Base-by-base conservation (phyloP, 2,113 vertebrate species). In the Scartelaos histophorus region DNA sequence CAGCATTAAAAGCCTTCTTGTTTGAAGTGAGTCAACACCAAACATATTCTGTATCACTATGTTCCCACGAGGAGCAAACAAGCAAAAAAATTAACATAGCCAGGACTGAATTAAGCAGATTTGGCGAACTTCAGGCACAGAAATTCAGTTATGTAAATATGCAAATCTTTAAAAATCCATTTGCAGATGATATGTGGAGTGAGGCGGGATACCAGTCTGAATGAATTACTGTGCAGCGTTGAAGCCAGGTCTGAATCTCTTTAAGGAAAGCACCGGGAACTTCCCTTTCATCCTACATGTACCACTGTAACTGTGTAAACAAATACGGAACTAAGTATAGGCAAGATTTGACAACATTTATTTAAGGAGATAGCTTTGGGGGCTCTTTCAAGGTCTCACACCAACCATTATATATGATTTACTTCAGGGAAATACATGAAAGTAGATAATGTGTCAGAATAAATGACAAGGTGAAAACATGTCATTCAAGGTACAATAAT, bases 61-160 rank as follows among this genome's bases (percentile, higher is more conserved):
- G 69, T 75, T 83, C 81, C 83, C 78, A 74, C 69, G 82, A 78
- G 85, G 2, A 6, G 71, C 74, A 80, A 83, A 82, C 76, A 74
- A 83, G 76, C 76, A 70, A 51, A 54, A n/a, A 79, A 76, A 86
- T 87, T 85, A 82, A 84, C 87, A 88, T 89, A 86, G 67, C 81
- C 49, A 0, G 68, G 82, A 81, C 81, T 79, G 80, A 87, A 87
- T 85, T 85, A 47, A 83, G 84, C 76, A 84, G 85, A 86, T 87
- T 81, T 81, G 77, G 85, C 82, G 81, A 86, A 87, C 82, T 85
- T 70, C 71, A 76, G 76, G 85, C 86, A 83, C 76, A 83, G 78
- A 88, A 86, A 89, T 86, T 86, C 81, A 66, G 85, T 91, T 89
- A 90, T 87, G 88, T 91, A 89, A 91, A 90, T 91, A 86, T 91